Conservation (phyloP, 2,797 vertebrate genomes). For the Dermochelys coriacea region DNA sequence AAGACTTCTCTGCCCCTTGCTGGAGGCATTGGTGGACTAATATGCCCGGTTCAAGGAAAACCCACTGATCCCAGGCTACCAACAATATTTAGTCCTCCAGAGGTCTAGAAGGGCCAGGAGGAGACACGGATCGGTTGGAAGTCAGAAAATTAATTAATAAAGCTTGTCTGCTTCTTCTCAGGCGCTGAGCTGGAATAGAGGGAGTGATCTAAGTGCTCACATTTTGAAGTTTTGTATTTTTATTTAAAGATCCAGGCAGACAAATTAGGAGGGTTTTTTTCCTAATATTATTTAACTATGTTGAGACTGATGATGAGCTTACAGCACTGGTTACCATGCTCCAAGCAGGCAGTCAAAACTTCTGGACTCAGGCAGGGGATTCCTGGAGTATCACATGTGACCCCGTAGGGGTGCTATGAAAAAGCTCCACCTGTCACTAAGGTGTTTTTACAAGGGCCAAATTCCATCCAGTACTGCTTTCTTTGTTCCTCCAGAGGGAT, state of each 20-base stretch:
- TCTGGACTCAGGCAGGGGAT: not conserved
- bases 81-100: not conserved
- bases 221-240: not conserved
- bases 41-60: not conserved
- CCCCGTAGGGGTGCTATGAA: not conserved
- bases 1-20: not conserved
- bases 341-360: not conserved
- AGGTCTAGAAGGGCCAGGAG: not conserved
- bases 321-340: not conserved
- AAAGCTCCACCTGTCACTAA: not conserved
- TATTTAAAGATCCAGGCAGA: not conserved
- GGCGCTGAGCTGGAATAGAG: not conserved
- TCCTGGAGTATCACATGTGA: not conserved
- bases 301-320: not conserved
- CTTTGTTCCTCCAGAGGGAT: conserved; percentile 55
- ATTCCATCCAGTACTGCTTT: conserved; percentile 33
- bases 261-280: not conserved
- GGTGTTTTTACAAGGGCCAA: not conserved
- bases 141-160: not conserved
- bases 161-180: not conserved
- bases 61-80: not conserved
- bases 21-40: not conserved
- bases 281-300: not conserved
- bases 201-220: not conserved
- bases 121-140: not conserved